phyloP scores from a whole-genome alignment of 2,113 vertebrate genomes.

The Oenanthe oenanthe region DNA sequence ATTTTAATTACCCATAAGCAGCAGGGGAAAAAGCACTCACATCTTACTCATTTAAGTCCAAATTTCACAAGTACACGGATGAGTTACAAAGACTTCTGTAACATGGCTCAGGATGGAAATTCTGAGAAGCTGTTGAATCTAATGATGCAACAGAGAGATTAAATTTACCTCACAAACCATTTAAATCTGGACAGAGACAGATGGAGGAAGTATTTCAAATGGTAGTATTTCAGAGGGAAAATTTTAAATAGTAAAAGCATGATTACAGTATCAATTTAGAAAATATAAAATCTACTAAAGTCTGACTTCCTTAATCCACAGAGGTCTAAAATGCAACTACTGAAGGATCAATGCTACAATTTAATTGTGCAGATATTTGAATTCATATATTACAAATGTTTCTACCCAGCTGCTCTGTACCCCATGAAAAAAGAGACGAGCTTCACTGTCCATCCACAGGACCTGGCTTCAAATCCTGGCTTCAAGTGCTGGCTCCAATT shows the following conservation, averaged over 20 bases:
- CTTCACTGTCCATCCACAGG: background rate
- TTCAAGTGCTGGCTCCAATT: background rate
- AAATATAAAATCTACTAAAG: background rate
- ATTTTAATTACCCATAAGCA: conserved; percentile 46
- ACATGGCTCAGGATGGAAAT: background rate
- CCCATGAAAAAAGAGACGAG: background rate
- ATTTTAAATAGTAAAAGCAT: background rate
- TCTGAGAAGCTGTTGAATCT: conserved; percentile 1
- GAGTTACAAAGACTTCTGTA: background rate
- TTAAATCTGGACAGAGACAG: background rate
- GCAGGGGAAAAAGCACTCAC: background rate
- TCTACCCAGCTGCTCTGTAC: background rate
- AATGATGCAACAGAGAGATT: background rate
- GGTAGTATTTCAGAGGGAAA: background rate
- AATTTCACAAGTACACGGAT: background rate
- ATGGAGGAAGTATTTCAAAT: background rate
- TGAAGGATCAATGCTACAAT: background rate
- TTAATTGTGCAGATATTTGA: background rate
- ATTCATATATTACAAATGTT: background rate
- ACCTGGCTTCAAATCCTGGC: conserved; percentile 1
- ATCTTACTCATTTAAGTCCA: background rate
- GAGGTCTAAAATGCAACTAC: background rate
- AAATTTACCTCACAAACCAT: background rate
- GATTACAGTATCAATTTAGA: background rate
- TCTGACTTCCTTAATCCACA: background rate